A percentile compares a stretch with the other conserved stretches of the same genome.
phyloP scores from a whole-genome alignment of 2,797 vertebrate genomes.

The Arnoldichthys spilopterus region DNA sequence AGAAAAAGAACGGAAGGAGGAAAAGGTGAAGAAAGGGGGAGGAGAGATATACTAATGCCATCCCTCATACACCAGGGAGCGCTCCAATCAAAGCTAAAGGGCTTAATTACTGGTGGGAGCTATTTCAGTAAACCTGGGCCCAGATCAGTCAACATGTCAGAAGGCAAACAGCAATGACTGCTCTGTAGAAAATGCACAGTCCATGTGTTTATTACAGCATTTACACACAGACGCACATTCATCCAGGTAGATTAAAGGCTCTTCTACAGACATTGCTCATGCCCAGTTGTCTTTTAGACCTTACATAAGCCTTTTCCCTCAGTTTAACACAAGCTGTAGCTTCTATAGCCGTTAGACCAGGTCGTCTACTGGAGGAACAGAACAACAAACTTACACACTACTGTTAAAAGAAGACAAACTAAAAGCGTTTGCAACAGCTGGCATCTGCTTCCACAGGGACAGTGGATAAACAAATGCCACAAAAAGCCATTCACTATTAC shows the following conservation, averaged over 20 bases:
- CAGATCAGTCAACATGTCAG: slow-evolving; percentile 31
- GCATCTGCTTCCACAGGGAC: too few relatives aligned
- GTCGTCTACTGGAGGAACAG: neutral
- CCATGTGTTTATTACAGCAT: neutral
- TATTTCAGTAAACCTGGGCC: slow-evolving; percentile 34
- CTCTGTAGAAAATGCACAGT: slow-evolving; percentile 30
- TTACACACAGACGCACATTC: neutral
- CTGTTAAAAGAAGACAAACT: slow-evolving; percentile 51
- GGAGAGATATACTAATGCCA: slow-evolving; percentile 70
- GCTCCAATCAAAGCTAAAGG: slow-evolving; percentile 40
- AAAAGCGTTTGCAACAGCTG: slow-evolving; percentile 48
- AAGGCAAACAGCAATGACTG: slow-evolving; percentile 10
- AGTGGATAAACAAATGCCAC: too few relatives aligned
- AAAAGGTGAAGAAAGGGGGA: slow-evolving; percentile 49
- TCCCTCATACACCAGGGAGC: slow-evolving; percentile 59
- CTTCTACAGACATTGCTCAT: too few relatives aligned
- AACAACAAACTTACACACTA: slow-evolving; percentile 39
- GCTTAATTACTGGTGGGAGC: slow-evolving; percentile 33
- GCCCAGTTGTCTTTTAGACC: slow-evolving; percentile 33
- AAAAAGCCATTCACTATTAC: slow-evolving; percentile 46
- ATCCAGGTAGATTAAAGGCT: neutral
- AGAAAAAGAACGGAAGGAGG: slow-evolving; percentile 82
- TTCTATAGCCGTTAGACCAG: neutral
- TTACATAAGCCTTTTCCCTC: slow-evolving; percentile 46
- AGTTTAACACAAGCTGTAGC: slow-evolving; percentile 59